phyloP scores from a whole-genome alignment of 2,113 vertebrate species.

The Ceratotherium simum region DNA sequence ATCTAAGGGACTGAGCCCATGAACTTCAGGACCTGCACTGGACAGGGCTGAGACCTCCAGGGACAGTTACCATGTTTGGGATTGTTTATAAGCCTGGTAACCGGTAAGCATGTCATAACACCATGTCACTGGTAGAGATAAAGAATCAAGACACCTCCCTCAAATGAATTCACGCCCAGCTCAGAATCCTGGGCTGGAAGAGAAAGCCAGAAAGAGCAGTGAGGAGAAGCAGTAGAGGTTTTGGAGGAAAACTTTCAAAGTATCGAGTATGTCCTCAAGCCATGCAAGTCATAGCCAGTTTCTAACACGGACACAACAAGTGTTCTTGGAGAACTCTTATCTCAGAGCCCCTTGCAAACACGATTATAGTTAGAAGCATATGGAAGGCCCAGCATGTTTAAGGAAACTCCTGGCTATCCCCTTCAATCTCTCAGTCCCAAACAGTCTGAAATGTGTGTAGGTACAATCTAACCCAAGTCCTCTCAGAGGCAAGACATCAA shows the following conservation, averaged over 20 bases:
- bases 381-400: neutral
- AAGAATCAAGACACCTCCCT: neutral
- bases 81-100: constrained; percentile 20
- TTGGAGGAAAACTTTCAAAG: neutral
- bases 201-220: neutral
- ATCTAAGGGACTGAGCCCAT: rapidly evolving
- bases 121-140: neutral
- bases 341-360: neutral
- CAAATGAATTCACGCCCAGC: neutral
- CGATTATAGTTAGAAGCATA: constrained; percentile 27
- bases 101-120: neutral
- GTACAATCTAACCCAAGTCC: neutral
- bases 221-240: neutral
- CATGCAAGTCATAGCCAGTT: neutral
- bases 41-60: neutral
- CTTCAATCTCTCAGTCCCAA: neutral
- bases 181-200: neutral
- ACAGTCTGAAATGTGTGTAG: constrained; percentile 34
- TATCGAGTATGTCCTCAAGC: neutral
- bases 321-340: neutral
- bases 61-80: neutral
- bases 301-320: neutral
- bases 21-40: neutral
- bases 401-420: neutral
- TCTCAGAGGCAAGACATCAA: neutral